A percentile compares a stretch with the other conserved stretches of the same genome.
These are phyloP conservation scores for Cyclopterus lumpus DNA, from an alignment of 2,797 vertebrate species.

Conservation along the genomic window DNA sequence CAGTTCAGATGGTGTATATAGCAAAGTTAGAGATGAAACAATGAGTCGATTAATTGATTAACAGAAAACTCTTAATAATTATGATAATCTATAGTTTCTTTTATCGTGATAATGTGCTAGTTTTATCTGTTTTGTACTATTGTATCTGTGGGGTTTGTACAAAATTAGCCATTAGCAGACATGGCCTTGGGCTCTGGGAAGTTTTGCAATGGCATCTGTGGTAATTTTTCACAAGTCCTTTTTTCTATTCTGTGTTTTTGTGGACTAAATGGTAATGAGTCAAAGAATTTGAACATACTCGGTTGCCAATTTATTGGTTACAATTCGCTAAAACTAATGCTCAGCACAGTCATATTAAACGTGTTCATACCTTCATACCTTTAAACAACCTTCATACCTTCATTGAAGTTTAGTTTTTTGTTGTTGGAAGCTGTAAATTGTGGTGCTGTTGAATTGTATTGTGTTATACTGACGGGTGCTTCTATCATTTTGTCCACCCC, in stretches of 20 bases:
- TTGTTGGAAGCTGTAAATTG: not conserved
- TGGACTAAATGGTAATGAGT: not conserved
- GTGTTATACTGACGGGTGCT: not conserved
- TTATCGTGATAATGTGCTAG: not conserved
- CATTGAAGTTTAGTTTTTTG: not conserved
- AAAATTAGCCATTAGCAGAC: not conserved
- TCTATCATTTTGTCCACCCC: not conserved
- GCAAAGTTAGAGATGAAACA: not conserved
- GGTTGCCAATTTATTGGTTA: not conserved
- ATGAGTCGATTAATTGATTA: not conserved
- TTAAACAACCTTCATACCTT: not conserved
- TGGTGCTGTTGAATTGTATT: not conserved
- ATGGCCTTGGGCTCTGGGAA: not conserved
- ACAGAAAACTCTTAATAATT: not conserved
- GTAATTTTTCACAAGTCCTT: not conserved
- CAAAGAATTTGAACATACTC: not conserved
- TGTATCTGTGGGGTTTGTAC: not conserved
- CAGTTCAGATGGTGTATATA: slow-evolving; percentile 3
- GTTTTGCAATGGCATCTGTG: not conserved
- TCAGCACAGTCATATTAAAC: too few relatives aligned
- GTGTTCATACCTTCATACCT: too few relatives aligned
- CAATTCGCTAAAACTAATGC: not conserved
- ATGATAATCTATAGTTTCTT: not conserved
- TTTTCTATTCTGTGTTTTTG: not conserved
- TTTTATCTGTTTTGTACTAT: not conserved